These are phyloP conservation scores for Epinephelus coioides DNA, from an alignment of 2,797 vertebrate species.

Conservation along the genomic window DNA sequence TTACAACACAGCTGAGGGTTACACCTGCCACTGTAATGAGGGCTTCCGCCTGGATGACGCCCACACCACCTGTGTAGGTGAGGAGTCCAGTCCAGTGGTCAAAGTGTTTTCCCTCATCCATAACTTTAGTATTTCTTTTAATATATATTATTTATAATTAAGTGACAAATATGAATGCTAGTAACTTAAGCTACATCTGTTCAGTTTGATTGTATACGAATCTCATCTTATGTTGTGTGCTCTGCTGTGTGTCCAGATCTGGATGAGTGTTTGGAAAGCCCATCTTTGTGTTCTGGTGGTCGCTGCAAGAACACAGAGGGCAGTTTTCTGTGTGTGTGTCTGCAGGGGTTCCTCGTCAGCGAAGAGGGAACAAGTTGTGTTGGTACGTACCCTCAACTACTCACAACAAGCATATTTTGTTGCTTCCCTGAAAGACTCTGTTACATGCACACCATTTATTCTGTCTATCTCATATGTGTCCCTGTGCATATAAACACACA, in stretches of 20 bases:
- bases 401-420: background rate
- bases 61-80: slow-evolving; percentile 92
- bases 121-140: no score
- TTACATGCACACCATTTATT: background rate
- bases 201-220: background rate
- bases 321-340: slow-evolving; percentile 91
- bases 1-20: slow-evolving; percentile 92
- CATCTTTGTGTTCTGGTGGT: slow-evolving; percentile 88
- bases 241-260: slow-evolving; percentile 83
- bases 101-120: background rate
- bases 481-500: background rate
- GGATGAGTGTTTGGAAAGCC: slow-evolving; percentile 88
- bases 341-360: slow-evolving; percentile 87
- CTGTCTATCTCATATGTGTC: background rate
- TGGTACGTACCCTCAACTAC: slow-evolving; percentile 81
- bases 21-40: slow-evolving; percentile 92
- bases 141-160: no score
- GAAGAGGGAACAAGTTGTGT: slow-evolving; percentile 88
- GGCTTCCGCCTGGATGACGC: slow-evolving; percentile 88
- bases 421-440: background rate
- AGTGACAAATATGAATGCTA: background rate
- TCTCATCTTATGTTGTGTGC: background rate
- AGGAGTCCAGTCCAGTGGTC: slow-evolving; percentile 63
- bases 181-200: no score
- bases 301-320: slow-evolving; percentile 92